Conservation (phyloP, 2,888 invertebrate species). For the Temnothorax rugatulus region DNA sequence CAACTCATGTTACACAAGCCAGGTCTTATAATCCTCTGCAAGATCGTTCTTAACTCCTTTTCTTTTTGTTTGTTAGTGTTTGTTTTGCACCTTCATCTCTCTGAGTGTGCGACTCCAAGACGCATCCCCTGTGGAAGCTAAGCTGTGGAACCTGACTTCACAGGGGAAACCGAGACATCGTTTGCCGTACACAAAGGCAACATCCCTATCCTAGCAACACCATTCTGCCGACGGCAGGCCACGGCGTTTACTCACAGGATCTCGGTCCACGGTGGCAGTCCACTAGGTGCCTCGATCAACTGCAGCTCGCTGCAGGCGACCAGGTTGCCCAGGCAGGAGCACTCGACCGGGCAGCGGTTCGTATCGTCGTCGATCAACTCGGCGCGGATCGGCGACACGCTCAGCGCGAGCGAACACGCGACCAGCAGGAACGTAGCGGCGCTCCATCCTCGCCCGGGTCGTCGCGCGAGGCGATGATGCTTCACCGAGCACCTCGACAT, state of each 20-base stretch:
- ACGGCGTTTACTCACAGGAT: slow-evolving; percentile 80
- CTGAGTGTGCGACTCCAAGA: not conserved
- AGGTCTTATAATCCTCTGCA: slow-evolving; percentile 12
- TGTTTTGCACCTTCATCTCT: not conserved
- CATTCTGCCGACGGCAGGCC: not conserved
- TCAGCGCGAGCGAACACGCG: slow-evolving; percentile 71
- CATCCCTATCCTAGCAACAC: not conserved
- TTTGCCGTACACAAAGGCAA: not conserved
- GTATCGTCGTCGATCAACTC: slow-evolving; percentile 61
- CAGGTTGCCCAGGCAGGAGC: slow-evolving; percentile 83
- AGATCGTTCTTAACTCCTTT: not conserved
- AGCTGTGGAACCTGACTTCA: not conserved
- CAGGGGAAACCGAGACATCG: not conserved
- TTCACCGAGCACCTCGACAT: slow-evolving; percentile 23
- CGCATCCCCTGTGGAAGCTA: not conserved
- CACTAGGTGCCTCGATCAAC: slow-evolving; percentile 82
- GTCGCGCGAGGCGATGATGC: slow-evolving; percentile 10
- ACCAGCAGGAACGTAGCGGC: not conserved
- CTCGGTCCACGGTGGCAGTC: slow-evolving; percentile 84
- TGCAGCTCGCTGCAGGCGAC: slow-evolving; percentile 82
- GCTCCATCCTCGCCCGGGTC: slow-evolving; percentile 53
- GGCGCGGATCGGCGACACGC: slow-evolving; percentile 38
- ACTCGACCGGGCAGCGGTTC: slow-evolving; percentile 82
- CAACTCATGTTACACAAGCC: slow-evolving; percentile 52
- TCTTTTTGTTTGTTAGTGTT: too few species aligned